phyloP scores from a whole-genome alignment of 2,888 invertebrate species.

The Tortrix viridana region DNA sequence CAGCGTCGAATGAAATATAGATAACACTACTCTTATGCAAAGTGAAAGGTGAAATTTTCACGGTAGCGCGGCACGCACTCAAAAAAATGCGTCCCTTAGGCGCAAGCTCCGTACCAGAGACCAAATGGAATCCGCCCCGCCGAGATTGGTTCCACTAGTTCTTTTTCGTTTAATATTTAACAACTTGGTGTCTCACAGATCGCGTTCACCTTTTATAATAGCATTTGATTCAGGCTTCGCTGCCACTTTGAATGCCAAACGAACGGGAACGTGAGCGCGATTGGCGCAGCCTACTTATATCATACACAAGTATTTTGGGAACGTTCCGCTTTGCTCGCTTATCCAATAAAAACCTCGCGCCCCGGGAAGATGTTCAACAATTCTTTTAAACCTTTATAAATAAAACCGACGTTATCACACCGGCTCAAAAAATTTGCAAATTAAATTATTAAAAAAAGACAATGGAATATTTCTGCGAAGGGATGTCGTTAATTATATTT shows the following conservation, averaged over 20 bases:
- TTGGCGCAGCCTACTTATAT: slow-evolving; percentile 5
- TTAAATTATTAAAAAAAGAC: slow-evolving; percentile 66
- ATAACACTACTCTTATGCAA: slow-evolving; percentile 74
- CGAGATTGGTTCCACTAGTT: slow-evolving; percentile 76
- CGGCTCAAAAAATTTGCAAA: slow-evolving; percentile 45
- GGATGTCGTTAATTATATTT: slow-evolving; percentile 78
- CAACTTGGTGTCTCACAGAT: slow-evolving; percentile 68
- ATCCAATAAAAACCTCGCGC: background rate
- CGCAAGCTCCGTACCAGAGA: slow-evolving; percentile 56
- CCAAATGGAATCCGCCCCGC: slow-evolving; percentile 71
- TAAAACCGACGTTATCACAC: slow-evolving; percentile 7
- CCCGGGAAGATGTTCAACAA: background rate
- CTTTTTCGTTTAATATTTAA: slow-evolving; percentile 79
- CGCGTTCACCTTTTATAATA: slow-evolving; percentile 71
- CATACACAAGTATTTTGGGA: slow-evolving; percentile 1
- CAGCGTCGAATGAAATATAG: slow-evolving; percentile 69
- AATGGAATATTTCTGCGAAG: slow-evolving; percentile 66
- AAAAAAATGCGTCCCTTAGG: slow-evolving; percentile 67
- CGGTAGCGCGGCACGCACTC: slow-evolving; percentile 64
- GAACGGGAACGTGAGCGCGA: slow-evolving; percentile 53
- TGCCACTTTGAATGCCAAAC: slow-evolving; percentile 67
- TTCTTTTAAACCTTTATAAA: slow-evolving; percentile 9
- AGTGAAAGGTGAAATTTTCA: slow-evolving; percentile 72
- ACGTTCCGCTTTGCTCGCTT: background rate
- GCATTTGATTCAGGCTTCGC: slow-evolving; percentile 67